A percentile compares a stretch with the other conserved stretches of the same genome.
Conservation (phyloP, 2,888 invertebrate species). For the Nomada fabriciana region DNA sequence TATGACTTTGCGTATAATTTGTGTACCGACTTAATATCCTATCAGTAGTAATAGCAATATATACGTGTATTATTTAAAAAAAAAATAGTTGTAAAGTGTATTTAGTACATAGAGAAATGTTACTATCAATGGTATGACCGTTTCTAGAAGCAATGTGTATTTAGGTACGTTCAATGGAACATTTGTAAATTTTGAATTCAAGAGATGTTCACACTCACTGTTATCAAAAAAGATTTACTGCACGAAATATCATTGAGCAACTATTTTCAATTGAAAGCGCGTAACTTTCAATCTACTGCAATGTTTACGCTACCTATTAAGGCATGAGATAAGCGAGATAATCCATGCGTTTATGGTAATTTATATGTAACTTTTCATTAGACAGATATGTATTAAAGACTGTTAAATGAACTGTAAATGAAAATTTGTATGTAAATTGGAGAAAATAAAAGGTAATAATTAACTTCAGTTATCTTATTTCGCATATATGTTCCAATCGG, state of each 20-base stretch:
- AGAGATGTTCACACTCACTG: constrained; percentile 43
- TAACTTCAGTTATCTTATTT: constrained; percentile 17
- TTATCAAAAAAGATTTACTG: constrained; percentile 20
- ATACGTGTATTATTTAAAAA: constrained; percentile 26
- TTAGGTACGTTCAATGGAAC: constrained; percentile 28
- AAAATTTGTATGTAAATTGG: constrained; percentile 75
- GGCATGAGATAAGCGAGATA: constrained; percentile 42
- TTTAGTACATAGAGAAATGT: constrained; percentile 30
- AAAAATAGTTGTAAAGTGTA: constrained; percentile 29
- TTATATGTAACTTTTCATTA: constrained; percentile 51
- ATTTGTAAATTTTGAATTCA: constrained; percentile 22
- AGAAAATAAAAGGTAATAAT: constrained; percentile 70
- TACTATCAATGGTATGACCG: constrained; percentile 47
- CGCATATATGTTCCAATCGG: not conserved
- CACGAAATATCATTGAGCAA: constrained; percentile 5
- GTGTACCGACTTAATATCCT: constrained; percentile 5
- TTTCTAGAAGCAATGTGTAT: constrained; percentile 53
- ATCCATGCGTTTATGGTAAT: constrained; percentile 45
- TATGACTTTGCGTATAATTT: no score
- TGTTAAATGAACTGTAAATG: constrained; percentile 76
- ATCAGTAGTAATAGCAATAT: constrained; percentile 12
- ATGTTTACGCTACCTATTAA: constrained; percentile 31
- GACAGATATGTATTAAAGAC: constrained; percentile 73
- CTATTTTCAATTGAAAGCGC: constrained; percentile 19
- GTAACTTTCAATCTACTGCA: constrained; percentile 25